Base-by-base conservation (phyloP, 2,888 invertebrate species). In the Amblyjoppa proteus region DNA sequence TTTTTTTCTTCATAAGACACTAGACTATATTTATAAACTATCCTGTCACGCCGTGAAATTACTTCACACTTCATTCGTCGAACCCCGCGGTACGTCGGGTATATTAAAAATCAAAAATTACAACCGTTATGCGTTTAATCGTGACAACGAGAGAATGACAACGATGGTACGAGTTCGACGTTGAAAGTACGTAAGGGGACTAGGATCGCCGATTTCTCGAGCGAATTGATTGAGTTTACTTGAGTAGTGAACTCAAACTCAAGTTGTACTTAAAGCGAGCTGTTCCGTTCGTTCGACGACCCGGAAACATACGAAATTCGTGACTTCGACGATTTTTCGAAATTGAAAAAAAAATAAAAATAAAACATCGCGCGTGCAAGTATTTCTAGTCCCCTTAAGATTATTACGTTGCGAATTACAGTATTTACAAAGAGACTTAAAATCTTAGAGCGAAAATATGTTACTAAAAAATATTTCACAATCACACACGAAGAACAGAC, bases 51-150 rank as follows among this genome's bases (percentile, higher is more conserved):
- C 34, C 16, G 53, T 34, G 34, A 71, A 31, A 38, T 41, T 13
- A 38, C 58, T 58, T 56, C 20, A 41, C 3, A 56, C 6, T 69
- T 56, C 7, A 13, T 58, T 41, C n/a, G 4, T 41, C 31, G 20
- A 56, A 16, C 5, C 45, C 16, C 41, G 20, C 56, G 53, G 16
- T 9, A 11, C 25, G 34, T 51, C n/a, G 34, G 34, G 20, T 51
- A 56, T 56, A 16, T 38, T 61, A 69, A 13, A 69, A 58, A 58
- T 45, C 25, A 61, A 20, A 70, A 70, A 71, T 20, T 70, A 70
- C 78, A 79, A 79, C 70, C 6, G 25, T 51, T 28, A 74, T 31
- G 31, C 25, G 3, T n/a, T 51, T 6, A 51, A 31, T 70, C 31
- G 25, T 45, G 56, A 45, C 31, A 4, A 69, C 31, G 28, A 58